phyloP scores from a whole-genome alignment of 92 coral and sea anemone species.

The Phenganax marumi region DNA sequence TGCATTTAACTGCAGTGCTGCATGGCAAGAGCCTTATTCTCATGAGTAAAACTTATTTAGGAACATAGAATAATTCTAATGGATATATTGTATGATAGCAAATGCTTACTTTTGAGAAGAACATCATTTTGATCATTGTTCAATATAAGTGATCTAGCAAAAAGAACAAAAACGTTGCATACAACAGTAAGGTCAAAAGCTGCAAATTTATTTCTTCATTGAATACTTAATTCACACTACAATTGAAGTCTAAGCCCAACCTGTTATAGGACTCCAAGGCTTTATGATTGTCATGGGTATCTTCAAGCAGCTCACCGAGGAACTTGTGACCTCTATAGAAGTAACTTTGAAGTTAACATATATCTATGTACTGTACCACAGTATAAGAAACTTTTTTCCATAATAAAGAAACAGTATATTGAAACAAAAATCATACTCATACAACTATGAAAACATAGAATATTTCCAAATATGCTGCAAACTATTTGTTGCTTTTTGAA shows the following conservation, averaged over 20 bases:
- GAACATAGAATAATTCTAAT: background rate
- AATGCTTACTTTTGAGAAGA: slow-evolving; percentile 77
- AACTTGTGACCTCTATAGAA: slow-evolving; percentile 77
- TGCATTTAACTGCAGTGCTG: no score
- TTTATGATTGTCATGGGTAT: slow-evolving; percentile 63
- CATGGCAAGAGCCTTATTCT: no score
- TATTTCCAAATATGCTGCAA: no score
- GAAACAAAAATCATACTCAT: background rate
- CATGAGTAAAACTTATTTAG: no score
- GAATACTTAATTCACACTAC: background rate
- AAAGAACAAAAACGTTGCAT: background rate
- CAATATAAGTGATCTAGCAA: slow-evolving; percentile 72
- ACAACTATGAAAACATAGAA: background rate
- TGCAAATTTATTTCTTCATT: no score
- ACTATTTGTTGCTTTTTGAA: background rate
- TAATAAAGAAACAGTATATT: background rate
- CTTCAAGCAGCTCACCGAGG: slow-evolving; percentile 90
- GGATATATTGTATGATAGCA: background rate
- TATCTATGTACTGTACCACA: no score
- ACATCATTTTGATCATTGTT: slow-evolving; percentile 88
- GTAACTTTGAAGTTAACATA: no score
- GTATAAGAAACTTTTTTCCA: background rate
- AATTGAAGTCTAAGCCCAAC: slow-evolving; percentile 36
- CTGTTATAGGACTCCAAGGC: slow-evolving; percentile 90
- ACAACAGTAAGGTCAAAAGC: background rate